A percentile compares a stretch with the other conserved stretches of the same genome.
phyloP scores from a whole-genome alignment of 2,888 invertebrate genomes.

The Drosophila affinis region DNA sequence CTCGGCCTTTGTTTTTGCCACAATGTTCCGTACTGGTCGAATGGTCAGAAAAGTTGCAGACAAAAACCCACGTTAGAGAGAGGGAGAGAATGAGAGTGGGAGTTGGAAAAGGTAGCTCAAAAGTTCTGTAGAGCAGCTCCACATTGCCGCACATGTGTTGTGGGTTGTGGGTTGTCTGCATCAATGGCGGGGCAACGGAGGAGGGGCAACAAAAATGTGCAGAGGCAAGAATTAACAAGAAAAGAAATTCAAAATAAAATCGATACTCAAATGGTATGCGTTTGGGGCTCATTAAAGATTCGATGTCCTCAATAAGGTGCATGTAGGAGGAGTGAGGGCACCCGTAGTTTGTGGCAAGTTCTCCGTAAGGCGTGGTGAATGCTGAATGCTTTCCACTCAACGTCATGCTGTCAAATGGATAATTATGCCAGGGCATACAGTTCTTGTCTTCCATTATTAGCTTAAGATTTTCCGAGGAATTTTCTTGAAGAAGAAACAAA shows the following conservation, averaged over 20 bases:
- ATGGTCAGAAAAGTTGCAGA: constrained; percentile 73
- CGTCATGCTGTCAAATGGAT: constrained; percentile 64
- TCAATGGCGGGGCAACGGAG: constrained; percentile 10
- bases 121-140: constrained; percentile 31
- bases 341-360: not conserved
- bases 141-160: constrained; percentile 21
- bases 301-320: constrained; percentile 46
- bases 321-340: not conserved
- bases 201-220: constrained; percentile 58
- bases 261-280: constrained; percentile 52
- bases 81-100: not conserved
- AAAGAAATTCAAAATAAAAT: constrained; percentile 41
- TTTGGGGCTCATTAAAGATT: constrained; percentile 60
- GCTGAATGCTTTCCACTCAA: constrained; percentile 45
- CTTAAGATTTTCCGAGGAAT: constrained; percentile 65
- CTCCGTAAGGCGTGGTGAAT: too few relatives aligned
- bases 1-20: constrained; percentile 60
- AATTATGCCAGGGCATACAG: constrained; percentile 49
- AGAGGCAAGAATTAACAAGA: constrained; percentile 67
- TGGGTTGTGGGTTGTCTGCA: constrained; percentile 18
- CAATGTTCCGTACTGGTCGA: constrained; percentile 64
- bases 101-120: constrained; percentile 22
- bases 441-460: constrained; percentile 63
- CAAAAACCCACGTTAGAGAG: constrained; percentile 47
- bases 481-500: too few relatives aligned